Evolutionary conservation across 2,113 vertebrate genomes (phyloP), one percentile per base, ranked within the genome.

Genomic region (Cyprinus carpio): DNA sequence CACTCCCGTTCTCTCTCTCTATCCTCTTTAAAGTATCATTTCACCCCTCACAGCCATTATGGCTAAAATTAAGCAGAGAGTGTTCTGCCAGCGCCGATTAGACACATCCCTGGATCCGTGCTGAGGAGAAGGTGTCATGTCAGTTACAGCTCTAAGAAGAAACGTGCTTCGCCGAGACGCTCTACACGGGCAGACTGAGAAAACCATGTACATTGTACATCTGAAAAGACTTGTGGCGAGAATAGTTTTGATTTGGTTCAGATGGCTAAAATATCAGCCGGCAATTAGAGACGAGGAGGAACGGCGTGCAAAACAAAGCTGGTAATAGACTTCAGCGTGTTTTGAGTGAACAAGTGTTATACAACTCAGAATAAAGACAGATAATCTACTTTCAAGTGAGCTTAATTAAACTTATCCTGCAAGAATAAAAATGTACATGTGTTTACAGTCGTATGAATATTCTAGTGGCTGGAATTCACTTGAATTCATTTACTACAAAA

Each of bases 21-120:
- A 72, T 87, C 86, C 91, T 93, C 93, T 93, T 93, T 92, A 92
- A 93, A 93, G 93, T 93, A 92, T 92, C 89, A 91, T 92, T 88
- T 91, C 79, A 76, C 89, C 89, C 81, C 89, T 92, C 84, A 82
- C 85, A 89, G 82, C 92, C 92, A 93, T 93, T 93, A 91, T 89
- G 88, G 90, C 92, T 92, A 90, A 93, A 92, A 93, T 93, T 91
- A 94, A 93, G 92, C 90, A 84, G 90, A 91, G 91, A 89, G 69
- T 93, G 93, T 94, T 93, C 93, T 93, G 93, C 93, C 92, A 93
- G 87, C 87, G 85, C 81, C 84, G 87, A 94, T 95, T 92, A 94
- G 91, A 88, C 72, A 84, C 88, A 67, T 89, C 88, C 85, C 76
- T 87, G 84, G 56, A 75, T 43, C 5, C 2, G 34, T 58, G 58